Base-by-base conservation (phyloP, 92 coral and sea anemone genomes). In the Epizoanthus illoricatus region DNA sequence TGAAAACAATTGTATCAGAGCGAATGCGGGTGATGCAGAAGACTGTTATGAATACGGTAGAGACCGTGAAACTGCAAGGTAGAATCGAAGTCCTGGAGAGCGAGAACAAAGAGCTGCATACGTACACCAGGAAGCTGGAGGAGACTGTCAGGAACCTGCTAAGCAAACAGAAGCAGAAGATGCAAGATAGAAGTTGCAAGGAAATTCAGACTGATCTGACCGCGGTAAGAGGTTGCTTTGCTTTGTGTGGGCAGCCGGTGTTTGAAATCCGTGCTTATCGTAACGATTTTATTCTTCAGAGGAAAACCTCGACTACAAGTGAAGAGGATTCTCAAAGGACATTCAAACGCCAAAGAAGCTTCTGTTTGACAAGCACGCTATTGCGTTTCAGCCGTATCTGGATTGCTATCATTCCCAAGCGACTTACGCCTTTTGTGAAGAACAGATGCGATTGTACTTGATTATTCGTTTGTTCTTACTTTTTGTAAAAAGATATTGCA, bases 1-100 rank as follows among this genome's bases (percentile, higher is more conserved):
- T 96, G 58, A 91, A 81, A 82, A 81, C 83, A 3, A 69, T 96
- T 91, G 83, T 96, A 55, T 86, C 89, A 11, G 99, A 96, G 74
- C 88, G 89, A 80, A 88, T 96, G 86, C 86, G 75, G 18, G 89
- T 86, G 74, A 88, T 96, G 16, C 90, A 93, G 88, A 90, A 85
- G 59, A 63, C 88, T 39, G 86, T 88, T 79, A 73, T 83, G 63
- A 74, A 20, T 5, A 86, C 84, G 45, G 90, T 47, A 21, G 69
- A 87, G 49, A 94, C 89, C 64, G 81, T 75, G 11, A 87, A 76
- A 76, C 83, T 94, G 76, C 24, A 76, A 42, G 83, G 84, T 28
- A 84, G 93, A 55, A 80, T 96, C 55, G 83, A 85, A 24, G 60
- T 71, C 10, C 87, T 96, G 17, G 99, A 96, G 72, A 85, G 80